Base-by-base conservation (phyloP, 2,888 invertebrate species). In the Apamea crenata region DNA sequence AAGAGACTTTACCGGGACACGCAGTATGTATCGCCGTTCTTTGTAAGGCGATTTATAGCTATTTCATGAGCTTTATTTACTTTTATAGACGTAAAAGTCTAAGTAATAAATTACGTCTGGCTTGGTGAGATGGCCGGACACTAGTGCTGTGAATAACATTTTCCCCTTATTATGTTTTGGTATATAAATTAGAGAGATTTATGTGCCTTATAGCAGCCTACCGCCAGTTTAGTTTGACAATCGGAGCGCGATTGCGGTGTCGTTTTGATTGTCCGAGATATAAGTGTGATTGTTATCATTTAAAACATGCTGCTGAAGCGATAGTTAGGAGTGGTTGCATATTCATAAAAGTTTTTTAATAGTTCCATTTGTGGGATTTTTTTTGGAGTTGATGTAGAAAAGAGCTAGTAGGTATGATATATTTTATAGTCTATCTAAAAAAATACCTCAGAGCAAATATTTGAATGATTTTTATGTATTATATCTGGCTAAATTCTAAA, bases 101-200 rank as follows among this genome's bases (percentile, higher is more conserved):
- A 83, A 78, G 94, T 94, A 93, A 96, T 97, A 97, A 97, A 97
- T 96, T 95, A 96, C 93, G 86, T 83, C 89, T 86, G 87, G 88
- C 91, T 90, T 92, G 91, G 94, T 93, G 90, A 93, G 92, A 92
- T 90, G 93, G 90, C 92, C 91, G 94, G 94, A 95, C 95, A 92
- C 90, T 91, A 93, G 92, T 91, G 90, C 91, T 89, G 93, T 95
- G 95, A 95, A 95, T 95, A 95, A 93, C 94, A 95, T 95, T 96
- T 96, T 96, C 95, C 95, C 94, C 95, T 94, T 96, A 96, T 96
- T 96, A 96, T 96, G 95, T 95, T 94, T 95, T 95, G 89, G 94
- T 95, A 93, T 95, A 96, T 96, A 96, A 96, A 96, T 96, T 96
- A 95, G 91, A 92, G 89, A 95, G 96, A 96, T 96, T 96, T 96